Evolutionary conservation across 2,113 vertebrate genomes (phyloP), one percentile per base, ranked within the genome.

Genomic region (Varanus komodoensis): DNA sequence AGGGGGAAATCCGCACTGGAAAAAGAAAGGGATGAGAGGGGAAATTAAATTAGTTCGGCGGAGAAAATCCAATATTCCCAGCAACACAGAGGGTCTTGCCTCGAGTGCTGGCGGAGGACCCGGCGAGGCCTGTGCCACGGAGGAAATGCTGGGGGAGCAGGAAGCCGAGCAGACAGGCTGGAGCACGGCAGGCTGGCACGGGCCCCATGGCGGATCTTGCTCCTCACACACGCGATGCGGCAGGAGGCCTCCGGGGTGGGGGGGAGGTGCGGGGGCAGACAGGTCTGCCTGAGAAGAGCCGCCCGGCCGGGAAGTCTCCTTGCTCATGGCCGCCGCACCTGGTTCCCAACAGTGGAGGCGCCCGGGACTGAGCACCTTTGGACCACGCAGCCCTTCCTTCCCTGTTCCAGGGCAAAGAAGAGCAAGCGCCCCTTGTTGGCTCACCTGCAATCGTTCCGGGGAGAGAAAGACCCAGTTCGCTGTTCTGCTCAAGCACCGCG

Each of bases 11-110:
- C 57, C 32, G 19, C 7, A 1, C 75, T 50, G 57, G 57, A 29
- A 54, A 32, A 78, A 32, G 74, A 38, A n/a, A 54, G 61, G 57
- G 38, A 50, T 15, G 38, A n/a, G 38, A 71, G 67, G 48, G 78
- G 61, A 88, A 88, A 88, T 81, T 81, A 71, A 88, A 81, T 81
- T 71, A 88, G 71, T 32, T 25, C 44, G 21, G 3, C 4, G 78
- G 64, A 69, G 32, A 8, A 50, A n/a, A 27, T n/a, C 14, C 14
- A 44, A 23, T 7, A 52, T 50, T 50, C 74, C 7, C 23, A 48
- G 7, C 7, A 52, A 32, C 17, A 32, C 44, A 38, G n/a, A 23
- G 44, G 44, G 73, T 15, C 86, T 50, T 32, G 3, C 57, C 75
- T 87, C 54, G 48, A 38, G 8, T 21, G 27, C 67, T 69, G 87